Evolutionary conservation across 2,888 invertebrate species (phyloP).

Genomic region (Lamproptera curius): DNA sequence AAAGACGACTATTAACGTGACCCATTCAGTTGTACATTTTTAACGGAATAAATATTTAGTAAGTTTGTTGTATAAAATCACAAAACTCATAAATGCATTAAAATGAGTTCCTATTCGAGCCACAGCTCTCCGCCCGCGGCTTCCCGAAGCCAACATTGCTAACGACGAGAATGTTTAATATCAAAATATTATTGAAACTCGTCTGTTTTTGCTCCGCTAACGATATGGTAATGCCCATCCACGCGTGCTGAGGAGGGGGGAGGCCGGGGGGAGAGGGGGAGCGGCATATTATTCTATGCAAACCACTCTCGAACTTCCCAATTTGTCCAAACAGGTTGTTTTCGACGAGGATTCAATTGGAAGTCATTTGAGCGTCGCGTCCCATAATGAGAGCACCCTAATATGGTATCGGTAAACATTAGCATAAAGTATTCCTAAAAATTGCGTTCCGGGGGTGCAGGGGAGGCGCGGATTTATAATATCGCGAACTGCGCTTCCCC

Average conservation of each 20-base stretch:
- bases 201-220: slow-evolving; percentile 2
- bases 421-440: slow-evolving; percentile 61
- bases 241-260: slow-evolving; percentile 4
- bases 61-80: too few species aligned
- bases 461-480: slow-evolving; percentile 48
- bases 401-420: slow-evolving; percentile 56
- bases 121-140: neutral
- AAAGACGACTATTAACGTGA: too few species aligned
- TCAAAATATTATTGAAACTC: slow-evolving; percentile 8
- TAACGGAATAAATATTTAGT: too few species aligned
- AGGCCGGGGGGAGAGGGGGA: slow-evolving; percentile 7
- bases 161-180: slow-evolving; percentile 3
- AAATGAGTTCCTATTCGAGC: too few species aligned
- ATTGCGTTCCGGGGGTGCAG: slow-evolving; percentile 48
- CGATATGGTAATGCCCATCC: neutral
- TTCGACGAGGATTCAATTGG: slow-evolving; percentile 55
- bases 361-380: slow-evolving; percentile 30
- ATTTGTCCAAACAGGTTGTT: slow-evolving; percentile 63
- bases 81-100: too few species aligned
- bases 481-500: slow-evolving; percentile 28
- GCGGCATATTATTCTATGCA: slow-evolving; percentile 50
- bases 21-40: too few species aligned
- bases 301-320: slow-evolving; percentile 50
- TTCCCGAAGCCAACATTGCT: neutral
- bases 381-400: slow-evolving; percentile 51